phyloP scores from a whole-genome alignment of 2,797 vertebrate genomes.

The Brachyalestes nurse region DNA sequence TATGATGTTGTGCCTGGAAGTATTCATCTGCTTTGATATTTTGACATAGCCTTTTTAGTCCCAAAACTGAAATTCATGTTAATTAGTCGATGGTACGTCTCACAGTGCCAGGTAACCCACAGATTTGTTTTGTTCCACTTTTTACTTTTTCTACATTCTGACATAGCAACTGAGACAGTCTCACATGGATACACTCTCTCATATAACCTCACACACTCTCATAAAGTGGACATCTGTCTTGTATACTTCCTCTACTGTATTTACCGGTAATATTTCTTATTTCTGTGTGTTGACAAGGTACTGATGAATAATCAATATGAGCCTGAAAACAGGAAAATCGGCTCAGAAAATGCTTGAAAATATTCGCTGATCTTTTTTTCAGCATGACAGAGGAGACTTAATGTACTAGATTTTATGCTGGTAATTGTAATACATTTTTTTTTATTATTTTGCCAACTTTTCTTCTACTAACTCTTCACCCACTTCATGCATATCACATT shows the following conservation, averaged over 20 bases:
- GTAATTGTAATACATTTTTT: not conserved
- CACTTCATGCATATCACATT: constrained; percentile 17
- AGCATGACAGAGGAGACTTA: not conserved
- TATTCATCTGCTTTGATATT: too few species aligned
- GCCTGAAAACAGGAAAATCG: not conserved
- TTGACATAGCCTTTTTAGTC: too few species aligned
- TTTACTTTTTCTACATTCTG: too few species aligned
- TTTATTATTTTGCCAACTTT: not conserved
- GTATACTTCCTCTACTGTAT: not conserved
- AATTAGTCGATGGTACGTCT: too few species aligned
- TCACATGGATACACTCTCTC: too few species aligned
- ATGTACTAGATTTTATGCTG: not conserved
- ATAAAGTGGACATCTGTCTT: constrained; percentile 3
- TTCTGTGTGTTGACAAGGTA: constrained; percentile 15
- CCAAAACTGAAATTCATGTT: too few species aligned
- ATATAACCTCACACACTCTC: not conserved
- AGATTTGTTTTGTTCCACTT: too few species aligned
- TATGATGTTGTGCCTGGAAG: too few species aligned
- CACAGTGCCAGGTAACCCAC: too few species aligned
- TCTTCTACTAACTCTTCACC: not conserved
- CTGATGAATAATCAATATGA: constrained; percentile 24
- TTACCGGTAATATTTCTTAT: not conserved
- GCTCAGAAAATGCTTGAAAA: not conserved
- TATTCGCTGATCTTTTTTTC: not conserved
- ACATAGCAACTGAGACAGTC: too few species aligned